phyloP scores from a whole-genome alignment of 2,888 invertebrate genomes.

The Pharmacophagus antenor region DNA sequence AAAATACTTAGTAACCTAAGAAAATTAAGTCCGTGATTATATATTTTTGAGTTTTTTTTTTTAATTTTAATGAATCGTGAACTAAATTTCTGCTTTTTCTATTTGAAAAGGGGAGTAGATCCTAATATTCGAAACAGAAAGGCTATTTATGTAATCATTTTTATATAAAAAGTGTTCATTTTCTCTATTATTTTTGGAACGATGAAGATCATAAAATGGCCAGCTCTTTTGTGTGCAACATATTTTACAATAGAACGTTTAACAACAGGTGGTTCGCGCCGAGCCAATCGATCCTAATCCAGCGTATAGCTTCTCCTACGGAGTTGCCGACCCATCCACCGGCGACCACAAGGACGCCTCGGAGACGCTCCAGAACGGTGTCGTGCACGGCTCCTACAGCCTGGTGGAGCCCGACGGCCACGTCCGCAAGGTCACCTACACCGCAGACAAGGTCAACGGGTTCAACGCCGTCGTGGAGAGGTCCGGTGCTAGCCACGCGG shows the following conservation, averaged over 20 bases:
- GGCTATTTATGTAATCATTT: too few species aligned
- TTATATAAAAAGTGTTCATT: too few species aligned
- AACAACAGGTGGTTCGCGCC: constrained; percentile 57
- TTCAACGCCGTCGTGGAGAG: constrained; percentile 79
- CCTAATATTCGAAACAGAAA: too few species aligned
- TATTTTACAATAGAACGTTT: too few species aligned
- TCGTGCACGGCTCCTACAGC: constrained; percentile 78
- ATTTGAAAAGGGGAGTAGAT: too few species aligned
- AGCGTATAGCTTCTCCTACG: constrained; percentile 77
- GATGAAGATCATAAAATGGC: neutral
- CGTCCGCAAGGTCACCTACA: constrained; percentile 74
- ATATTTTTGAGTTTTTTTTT: too few species aligned
- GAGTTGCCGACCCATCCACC: constrained; percentile 73
- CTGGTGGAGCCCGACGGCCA: constrained; percentile 78
- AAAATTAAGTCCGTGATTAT: too few species aligned
- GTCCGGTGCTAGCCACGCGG: constrained; percentile 64
- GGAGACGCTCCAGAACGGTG: constrained; percentile 76
- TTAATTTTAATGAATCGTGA: too few species aligned
- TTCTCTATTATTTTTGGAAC: neutral
- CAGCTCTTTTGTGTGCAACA: neutral
- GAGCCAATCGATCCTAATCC: constrained; percentile 78
- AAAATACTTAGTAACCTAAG: too few species aligned
- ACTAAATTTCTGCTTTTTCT: too few species aligned
- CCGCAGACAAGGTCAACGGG: constrained; percentile 76
- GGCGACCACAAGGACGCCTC: constrained; percentile 77